A percentile compares a stretch with the other conserved stretches of the same genome.
Evolutionary conservation across 2,113 vertebrate genomes (phyloP).

Genomic region (Pluvianellus socialis): DNA sequence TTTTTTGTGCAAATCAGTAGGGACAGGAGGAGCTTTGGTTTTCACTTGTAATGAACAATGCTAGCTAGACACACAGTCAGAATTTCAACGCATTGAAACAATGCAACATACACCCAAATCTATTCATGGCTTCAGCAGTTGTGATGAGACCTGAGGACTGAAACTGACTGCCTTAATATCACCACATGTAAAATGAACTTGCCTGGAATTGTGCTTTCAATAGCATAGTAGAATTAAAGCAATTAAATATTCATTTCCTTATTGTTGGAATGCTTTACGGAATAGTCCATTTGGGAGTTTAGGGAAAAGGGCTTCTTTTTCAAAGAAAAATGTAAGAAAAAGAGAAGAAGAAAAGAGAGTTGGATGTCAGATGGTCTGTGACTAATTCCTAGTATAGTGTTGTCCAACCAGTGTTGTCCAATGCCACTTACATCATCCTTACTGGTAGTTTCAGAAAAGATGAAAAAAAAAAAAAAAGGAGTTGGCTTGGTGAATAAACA

Average conservation of each 20-base stretch:
- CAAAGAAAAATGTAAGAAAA: background rate
- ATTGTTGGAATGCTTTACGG: background rate
- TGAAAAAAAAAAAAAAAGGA: background rate
- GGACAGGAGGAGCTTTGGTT: background rate
- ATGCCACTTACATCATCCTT: background rate
- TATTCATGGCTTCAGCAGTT: background rate
- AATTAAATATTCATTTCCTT: conserved; percentile 35
- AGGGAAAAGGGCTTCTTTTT: background rate
- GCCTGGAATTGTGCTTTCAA: background rate
- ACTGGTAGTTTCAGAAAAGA: background rate
- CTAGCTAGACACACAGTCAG: background rate
- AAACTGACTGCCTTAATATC: background rate
- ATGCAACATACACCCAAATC: background rate
- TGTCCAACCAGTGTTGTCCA: background rate
- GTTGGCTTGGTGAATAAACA: background rate
- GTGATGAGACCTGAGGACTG: background rate
- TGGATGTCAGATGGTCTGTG: background rate
- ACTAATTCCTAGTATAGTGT: background rate
- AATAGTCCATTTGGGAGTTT: background rate
- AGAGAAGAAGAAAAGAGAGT: background rate
- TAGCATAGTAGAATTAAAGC: conserved; percentile 8
- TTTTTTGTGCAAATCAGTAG: background rate
- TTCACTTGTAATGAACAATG: background rate
- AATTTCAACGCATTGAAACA: background rate
- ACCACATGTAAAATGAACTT: background rate